Evolutionary conservation across 1,140 invertebrate genomes (phyloP).

Genomic region (Yoshiicerus persimilis): DNA sequence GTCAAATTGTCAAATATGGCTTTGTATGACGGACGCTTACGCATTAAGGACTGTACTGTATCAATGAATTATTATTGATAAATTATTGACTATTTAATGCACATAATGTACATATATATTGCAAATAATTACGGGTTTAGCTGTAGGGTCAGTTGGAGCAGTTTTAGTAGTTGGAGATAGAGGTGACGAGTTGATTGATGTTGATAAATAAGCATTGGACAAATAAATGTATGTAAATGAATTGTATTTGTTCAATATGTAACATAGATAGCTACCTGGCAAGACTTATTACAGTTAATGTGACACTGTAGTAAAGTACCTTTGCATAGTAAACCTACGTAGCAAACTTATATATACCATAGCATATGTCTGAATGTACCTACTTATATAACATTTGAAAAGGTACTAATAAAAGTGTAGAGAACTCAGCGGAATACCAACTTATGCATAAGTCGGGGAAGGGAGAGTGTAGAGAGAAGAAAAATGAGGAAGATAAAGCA

Average conservation of each 20-base stretch:
- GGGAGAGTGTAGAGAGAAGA: background rate
- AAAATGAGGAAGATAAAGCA: background rate
- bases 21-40: no score
- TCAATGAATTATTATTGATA: no score
- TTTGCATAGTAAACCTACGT: background rate
- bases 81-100: no score
- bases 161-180: background rate
- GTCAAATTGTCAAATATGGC: no score
- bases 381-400: background rate
- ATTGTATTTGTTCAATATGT: background rate
- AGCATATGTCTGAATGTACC: background rate
- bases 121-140: no score
- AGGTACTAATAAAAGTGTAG: background rate
- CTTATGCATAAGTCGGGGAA: background rate
- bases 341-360: no score
- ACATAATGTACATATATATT: no score
- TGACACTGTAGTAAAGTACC: background rate
- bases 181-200: background rate
- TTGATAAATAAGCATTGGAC: background rate
- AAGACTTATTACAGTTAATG: background rate
- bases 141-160: background rate
- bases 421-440: background rate
- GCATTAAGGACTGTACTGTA: no score
- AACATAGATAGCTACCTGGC: background rate
- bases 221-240: background rate